phyloP scores from a whole-genome alignment of 2,113 vertebrate species.

The Seriola quinqueradiata region DNA sequence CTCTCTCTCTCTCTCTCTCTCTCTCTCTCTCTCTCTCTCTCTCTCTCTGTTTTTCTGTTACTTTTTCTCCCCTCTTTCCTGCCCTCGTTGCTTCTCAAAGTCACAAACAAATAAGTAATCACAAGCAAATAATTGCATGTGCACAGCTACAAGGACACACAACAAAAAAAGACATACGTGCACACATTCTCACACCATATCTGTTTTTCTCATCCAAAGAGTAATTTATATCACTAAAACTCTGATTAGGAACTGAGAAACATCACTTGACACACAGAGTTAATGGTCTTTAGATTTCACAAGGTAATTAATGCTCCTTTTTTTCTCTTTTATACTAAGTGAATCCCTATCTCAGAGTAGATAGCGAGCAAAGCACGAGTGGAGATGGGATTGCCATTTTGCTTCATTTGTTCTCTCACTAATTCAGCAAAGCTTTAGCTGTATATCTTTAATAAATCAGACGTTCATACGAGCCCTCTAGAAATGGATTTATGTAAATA shows the following conservation, averaged over 20 bases:
- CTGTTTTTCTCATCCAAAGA: constrained; percentile 70
- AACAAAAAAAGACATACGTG: constrained; percentile 30
- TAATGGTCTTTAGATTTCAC: constrained; percentile 82
- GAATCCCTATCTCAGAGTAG: constrained; percentile 68
- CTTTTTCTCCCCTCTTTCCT: constrained; percentile 34
- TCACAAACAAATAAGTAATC: constrained; percentile 50
- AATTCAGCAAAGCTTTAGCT: constrained; percentile 48
- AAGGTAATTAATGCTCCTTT: constrained; percentile 76
- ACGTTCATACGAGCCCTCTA: constrained; percentile 19
- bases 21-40: constrained; percentile 24
- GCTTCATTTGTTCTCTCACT: constrained; percentile 65
- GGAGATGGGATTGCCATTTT: constrained; percentile 64
- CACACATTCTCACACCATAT: constrained; percentile 41
- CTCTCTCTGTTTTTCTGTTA: constrained; percentile 39
- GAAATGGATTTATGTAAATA: constrained; percentile 51
- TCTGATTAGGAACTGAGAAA: constrained; percentile 80
- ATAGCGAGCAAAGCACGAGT: constrained; percentile 63
- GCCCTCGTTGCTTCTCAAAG: constrained; percentile 61
- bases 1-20: constrained; percentile 4
- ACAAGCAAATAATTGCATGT: constrained; percentile 49
- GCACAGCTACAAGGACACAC: constrained; percentile 45
- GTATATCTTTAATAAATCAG: constrained; percentile 62
- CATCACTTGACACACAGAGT: constrained; percentile 82
- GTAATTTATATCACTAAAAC: constrained; percentile 78
- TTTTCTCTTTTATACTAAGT: constrained; percentile 65